Conservation (phyloP, 2,797 vertebrate species). For the Chloroceryle amazona region DNA sequence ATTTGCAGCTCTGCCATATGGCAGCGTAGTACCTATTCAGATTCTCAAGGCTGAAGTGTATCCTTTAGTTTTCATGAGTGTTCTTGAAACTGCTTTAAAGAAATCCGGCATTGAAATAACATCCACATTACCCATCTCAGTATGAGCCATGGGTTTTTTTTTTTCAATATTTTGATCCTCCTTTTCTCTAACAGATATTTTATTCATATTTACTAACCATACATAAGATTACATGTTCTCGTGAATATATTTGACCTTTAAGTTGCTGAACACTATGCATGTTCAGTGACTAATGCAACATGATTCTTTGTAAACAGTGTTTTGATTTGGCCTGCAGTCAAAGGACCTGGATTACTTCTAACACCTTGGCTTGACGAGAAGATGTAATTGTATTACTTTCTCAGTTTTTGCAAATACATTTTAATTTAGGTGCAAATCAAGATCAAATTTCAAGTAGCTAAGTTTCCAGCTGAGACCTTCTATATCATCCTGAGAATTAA, state of each 20-base stretch:
- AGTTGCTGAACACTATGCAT: not conserved
- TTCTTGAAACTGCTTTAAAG: slow-evolving; percentile 34
- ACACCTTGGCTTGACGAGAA: not conserved
- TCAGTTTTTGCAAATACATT: not conserved
- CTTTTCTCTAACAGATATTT: not conserved
- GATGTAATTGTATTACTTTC: not conserved
- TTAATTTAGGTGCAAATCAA: slow-evolving; percentile 36
- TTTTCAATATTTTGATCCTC: not conserved
- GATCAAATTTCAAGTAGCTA: slow-evolving; percentile 31
- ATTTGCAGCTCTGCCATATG: not conserved
- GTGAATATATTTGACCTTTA: slow-evolving; percentile 48
- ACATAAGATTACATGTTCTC: slow-evolving; percentile 7
- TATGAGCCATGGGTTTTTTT: not conserved
- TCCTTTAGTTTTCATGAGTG: not conserved
- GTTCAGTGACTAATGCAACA: not conserved
- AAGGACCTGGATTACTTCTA: slow-evolving; percentile 3
- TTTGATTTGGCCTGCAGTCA: slow-evolving; percentile 3
- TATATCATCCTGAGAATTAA: slow-evolving; percentile 19
- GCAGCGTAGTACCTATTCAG: not conserved
- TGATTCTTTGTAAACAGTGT: not conserved
- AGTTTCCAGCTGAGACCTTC: not conserved
- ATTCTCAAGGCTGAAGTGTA: slow-evolving; percentile 1
- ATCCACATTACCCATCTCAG: not conserved
- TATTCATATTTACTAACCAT: not conserved
- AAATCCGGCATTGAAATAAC: not conserved